Evolutionary conservation across 2,113 vertebrate genomes (phyloP).

Genomic region (Hydropotes inermis): DNA sequence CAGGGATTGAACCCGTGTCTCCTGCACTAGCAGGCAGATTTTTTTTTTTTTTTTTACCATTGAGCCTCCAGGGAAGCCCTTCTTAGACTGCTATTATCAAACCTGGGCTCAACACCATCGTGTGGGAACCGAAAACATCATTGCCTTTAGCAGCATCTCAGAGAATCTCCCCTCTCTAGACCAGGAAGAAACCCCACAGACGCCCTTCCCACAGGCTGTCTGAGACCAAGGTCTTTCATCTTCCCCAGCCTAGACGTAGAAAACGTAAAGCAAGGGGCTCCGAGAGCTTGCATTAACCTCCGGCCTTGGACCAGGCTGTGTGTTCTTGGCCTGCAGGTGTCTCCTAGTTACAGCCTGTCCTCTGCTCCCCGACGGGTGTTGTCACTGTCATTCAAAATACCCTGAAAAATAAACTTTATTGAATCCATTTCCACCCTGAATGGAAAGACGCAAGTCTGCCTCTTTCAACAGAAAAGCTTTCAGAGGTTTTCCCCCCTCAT

Average conservation of each 20-base stretch:
- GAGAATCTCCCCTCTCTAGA: background rate
- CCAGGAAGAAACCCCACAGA: background rate
- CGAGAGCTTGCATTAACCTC: background rate
- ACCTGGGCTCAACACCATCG: background rate
- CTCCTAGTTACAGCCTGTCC: background rate
- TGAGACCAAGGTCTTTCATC: background rate
- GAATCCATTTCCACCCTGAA: constrained; percentile 51
- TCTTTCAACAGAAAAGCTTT: constrained; percentile 62
- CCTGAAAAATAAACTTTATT: constrained; percentile 45
- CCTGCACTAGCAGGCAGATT: background rate
- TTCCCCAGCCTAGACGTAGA: background rate
- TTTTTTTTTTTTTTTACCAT: background rate
- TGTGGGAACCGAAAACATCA: background rate
- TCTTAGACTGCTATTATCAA: background rate
- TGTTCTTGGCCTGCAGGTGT: background rate
- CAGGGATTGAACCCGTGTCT: background rate
- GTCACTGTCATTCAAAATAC: constrained; percentile 46
- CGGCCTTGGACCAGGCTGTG: accelerated
- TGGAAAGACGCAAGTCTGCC: constrained; percentile 59
- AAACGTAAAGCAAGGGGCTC: accelerated
- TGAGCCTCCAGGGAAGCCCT: background rate
- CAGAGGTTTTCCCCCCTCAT: background rate
- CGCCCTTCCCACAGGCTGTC: background rate
- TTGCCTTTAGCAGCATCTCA: background rate
- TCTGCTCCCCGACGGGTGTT: background rate